Conservation (phyloP, 2,113 vertebrate genomes). For the Saimiri boliviensis region DNA sequence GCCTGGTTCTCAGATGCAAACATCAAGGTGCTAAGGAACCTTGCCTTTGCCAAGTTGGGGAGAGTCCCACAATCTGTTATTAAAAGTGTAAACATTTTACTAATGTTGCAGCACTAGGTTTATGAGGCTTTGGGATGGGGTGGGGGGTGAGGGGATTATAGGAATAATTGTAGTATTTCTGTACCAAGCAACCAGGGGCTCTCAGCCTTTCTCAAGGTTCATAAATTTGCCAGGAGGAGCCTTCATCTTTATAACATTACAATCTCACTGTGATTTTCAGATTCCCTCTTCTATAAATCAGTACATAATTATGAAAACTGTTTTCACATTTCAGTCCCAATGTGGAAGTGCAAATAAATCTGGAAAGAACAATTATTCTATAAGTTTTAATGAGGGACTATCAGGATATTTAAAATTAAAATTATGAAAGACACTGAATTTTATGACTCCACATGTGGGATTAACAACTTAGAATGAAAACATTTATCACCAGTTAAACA, state of each 20-base stretch:
- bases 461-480: neutral
- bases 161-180: neutral
- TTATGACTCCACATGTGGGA: neutral
- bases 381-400: neutral
- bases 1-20: neutral
- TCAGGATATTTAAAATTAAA: neutral
- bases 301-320: neutral
- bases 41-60: neutral
- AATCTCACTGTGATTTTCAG: slow-evolving; percentile 30
- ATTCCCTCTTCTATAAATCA: slow-evolving; percentile 29
- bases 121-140: neutral
- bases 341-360: slow-evolving; percentile 22
- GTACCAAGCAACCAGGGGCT: neutral
- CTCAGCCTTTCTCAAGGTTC: slow-evolving; percentile 18
- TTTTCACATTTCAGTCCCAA: neutral
- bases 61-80: neutral
- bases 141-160: neutral
- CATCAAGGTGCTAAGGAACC: neutral
- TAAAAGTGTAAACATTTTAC: neutral
- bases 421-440: neutral
- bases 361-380: neutral
- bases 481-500: neutral
- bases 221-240: slow-evolving; percentile 10
- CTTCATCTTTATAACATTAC: slow-evolving; percentile 32
- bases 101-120: neutral